These are phyloP conservation scores for Amphipoea oculea DNA, from an alignment of 2,888 invertebrate species.

Conservation along the genomic window DNA sequence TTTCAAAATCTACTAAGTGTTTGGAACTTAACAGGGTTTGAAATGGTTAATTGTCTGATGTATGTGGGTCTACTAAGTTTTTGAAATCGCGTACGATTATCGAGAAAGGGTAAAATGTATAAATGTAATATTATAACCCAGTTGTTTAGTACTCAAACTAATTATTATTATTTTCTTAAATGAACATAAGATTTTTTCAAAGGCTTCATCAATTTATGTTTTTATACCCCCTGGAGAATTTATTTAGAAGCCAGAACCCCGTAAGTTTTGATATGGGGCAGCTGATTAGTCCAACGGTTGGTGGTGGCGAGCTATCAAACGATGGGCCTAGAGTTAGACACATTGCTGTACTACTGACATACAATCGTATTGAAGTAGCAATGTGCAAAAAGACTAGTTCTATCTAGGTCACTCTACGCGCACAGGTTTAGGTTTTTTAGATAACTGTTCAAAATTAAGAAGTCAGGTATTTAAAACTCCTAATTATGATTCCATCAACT, in stretches of 20 bases:
- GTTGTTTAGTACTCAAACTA: neutral
- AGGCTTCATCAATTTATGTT: too few species aligned
- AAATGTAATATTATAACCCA: neutral
- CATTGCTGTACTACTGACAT: neutral
- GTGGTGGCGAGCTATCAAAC: neutral
- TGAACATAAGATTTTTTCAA: neutral
- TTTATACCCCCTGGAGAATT: neutral
- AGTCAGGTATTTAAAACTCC: neutral
- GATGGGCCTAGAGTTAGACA: neutral
- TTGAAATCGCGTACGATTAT: neutral
- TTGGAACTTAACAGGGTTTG: neutral
- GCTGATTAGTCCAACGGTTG: neutral
- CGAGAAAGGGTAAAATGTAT: neutral
- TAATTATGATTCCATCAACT: neutral
- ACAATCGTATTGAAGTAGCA: neutral
- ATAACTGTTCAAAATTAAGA: neutral
- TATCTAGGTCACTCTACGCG: neutral
- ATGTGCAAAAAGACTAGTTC: neutral
- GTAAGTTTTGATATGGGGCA: neutral
- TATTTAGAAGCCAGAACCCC: neutral
- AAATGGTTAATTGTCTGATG: neutral
- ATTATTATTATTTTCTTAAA: neutral
- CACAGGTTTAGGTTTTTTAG: neutral
- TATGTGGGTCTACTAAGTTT: neutral
- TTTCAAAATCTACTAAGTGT: neutral